Conservation (phyloP, 2,113 vertebrate genomes). For the Hippoglossus stenolepis region DNA sequence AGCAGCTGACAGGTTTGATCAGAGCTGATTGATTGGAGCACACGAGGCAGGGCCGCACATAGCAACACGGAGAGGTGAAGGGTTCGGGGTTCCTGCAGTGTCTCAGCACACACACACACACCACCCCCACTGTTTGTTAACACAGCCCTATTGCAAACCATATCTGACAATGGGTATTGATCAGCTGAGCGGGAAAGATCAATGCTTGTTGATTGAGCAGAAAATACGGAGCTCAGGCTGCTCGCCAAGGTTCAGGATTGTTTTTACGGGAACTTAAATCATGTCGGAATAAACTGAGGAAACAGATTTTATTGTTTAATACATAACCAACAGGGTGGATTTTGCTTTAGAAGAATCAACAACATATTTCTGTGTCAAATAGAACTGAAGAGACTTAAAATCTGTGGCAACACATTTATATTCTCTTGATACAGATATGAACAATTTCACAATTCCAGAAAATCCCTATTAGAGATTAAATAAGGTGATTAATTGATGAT, state of each 20-base stretch:
- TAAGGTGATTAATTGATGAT: neutral
- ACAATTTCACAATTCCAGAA: too few species aligned
- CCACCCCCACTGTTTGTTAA: slow-evolving; percentile 19
- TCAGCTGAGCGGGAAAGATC: slow-evolving; percentile 47
- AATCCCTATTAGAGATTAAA: slow-evolving; percentile 1
- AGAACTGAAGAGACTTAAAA: neutral
- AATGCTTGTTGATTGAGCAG: slow-evolving; percentile 61
- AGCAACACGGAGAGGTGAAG: slow-evolving; percentile 41
- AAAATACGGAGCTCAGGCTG: slow-evolving; percentile 13
- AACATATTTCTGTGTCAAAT: neutral
- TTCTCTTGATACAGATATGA: neutral
- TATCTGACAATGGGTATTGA: slow-evolving; percentile 71
- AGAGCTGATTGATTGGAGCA: slow-evolving; percentile 58
- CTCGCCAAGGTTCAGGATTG: neutral
- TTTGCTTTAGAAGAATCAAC: neutral
- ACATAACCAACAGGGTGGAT: too few species aligned
- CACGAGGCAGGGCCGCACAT: slow-evolving; percentile 29
- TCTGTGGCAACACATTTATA: neutral
- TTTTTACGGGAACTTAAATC: neutral
- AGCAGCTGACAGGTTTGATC: slow-evolving; percentile 63
- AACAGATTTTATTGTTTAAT: too few species aligned
- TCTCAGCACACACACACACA: neutral
- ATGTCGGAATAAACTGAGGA: neutral
- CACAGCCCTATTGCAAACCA: slow-evolving; percentile 57
- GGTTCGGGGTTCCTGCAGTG: slow-evolving; percentile 14